These are phyloP conservation scores for Ephialtes manifestator DNA, from an alignment of 2,888 invertebrate genomes.

Conservation along the genomic window DNA sequence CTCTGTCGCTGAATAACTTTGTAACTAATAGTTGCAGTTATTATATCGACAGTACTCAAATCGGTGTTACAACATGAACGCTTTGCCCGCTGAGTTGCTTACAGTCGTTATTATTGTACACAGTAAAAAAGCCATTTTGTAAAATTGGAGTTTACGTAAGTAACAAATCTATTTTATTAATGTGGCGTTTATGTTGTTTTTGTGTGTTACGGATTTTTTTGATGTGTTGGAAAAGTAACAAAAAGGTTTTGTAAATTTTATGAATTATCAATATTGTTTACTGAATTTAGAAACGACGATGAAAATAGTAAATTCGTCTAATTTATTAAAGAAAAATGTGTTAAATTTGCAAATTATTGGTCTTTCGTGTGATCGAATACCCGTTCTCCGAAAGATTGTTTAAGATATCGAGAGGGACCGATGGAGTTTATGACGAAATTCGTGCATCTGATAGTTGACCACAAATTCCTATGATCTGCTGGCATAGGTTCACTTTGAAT, in stretches of 20 bases:
- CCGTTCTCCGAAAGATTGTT: background rate
- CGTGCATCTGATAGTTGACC: background rate
- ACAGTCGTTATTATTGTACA: background rate
- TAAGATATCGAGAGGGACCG: too few species aligned
- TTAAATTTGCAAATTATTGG: slow-evolving; percentile 21
- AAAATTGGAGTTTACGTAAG: too few species aligned
- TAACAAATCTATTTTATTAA: too few species aligned
- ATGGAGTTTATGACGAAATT: slow-evolving; percentile 25
- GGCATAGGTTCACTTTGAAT: background rate
- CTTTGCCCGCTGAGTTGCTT: background rate
- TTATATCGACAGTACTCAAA: slow-evolving; percentile 10
- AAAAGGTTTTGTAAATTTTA: too few species aligned
- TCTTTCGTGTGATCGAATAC: slow-evolving; percentile 40
- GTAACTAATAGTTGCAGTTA: slow-evolving; percentile 35
- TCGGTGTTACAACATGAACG: slow-evolving; percentile 19
- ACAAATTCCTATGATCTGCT: slow-evolving; percentile 21
- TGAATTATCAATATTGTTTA: too few species aligned
- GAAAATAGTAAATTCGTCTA: too few species aligned
- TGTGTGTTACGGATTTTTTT: too few species aligned
- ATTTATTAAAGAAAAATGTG: too few species aligned
- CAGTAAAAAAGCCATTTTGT: too few species aligned
- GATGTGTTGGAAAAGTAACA: too few species aligned
- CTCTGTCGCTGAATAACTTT: slow-evolving; percentile 41
- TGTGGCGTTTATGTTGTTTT: too few species aligned
- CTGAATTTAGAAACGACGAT: too few species aligned